Base-by-base conservation (phyloP, 2,113 vertebrate species). In the Pipa parva region DNA sequence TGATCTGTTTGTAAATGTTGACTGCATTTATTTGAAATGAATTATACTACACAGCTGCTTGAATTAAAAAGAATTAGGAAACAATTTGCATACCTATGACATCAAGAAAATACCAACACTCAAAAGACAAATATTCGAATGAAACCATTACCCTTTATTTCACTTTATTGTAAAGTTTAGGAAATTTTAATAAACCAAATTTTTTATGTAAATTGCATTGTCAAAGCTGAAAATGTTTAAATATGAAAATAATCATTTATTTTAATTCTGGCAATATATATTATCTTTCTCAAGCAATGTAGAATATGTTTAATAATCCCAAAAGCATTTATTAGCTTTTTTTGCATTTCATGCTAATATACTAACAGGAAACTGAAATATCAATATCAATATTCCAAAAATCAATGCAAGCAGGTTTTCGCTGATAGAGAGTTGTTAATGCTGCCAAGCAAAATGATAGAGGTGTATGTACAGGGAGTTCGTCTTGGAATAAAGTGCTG, bases 61-160 rank as follows among this genome's bases (percentile, higher is more conserved):
- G 58, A 70, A 70, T 70, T 70, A 70, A 70, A 70, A 70, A 54
- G 66, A 70, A 70, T 70, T 70, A 70, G 45, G 17, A 52, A 61
- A 70, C 46, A 10, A 70, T 70, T 70, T 70, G 24, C 66, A 70
- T 70, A 61, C 33, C 66, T 70, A 52, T 61, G 25, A 50, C 57
- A 61, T 70, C 48, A 70, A 70, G 48, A 51, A 69, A 70, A 70
- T 70, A 70, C 66, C 66, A 70, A 33, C 29, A 20, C 48, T 69
- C 31, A 69, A 60, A 59, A 69, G 45, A 60, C 65, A 59, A 51
- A 59, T 61, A 42, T 61, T 54, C 37, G 60, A 70, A 70, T 70
- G 57, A 70, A 70, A 59, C 59, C 57, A 61, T 70, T 70, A 70
- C 66, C 66, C 66, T 70, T 70, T 70, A 61, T 60, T 70, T 70